phyloP scores from a whole-genome alignment of 2,797 vertebrate species.

The Galaxias olidus region DNA sequence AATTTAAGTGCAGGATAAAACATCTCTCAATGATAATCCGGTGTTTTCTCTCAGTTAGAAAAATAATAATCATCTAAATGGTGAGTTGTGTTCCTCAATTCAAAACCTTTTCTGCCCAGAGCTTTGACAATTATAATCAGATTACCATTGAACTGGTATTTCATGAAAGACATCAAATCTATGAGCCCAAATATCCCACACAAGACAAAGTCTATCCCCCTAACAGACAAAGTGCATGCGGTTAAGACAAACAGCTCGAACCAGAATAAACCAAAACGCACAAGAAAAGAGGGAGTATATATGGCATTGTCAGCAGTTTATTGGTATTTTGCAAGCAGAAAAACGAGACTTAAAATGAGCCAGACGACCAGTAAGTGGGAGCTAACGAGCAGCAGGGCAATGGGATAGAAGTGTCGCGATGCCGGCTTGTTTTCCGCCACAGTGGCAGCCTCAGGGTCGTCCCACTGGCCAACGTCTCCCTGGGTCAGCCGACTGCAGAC shows the following conservation, averaged over 20 bases:
- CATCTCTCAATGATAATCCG: too few species aligned
- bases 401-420: slow-evolving; percentile 99
- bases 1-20: too few species aligned
- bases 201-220: too few species aligned
- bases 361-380: slow-evolving; percentile 99
- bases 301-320: slow-evolving; percentile 83
- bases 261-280: slow-evolving; percentile 41
- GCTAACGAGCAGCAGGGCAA: slow-evolving; percentile 99
- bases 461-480: slow-evolving; percentile 90
- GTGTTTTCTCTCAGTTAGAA: too few species aligned
- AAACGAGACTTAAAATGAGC: slow-evolving; percentile 99
- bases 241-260: background rate
- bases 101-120: too few species aligned
- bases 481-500: slow-evolving; percentile 92
- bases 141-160: too few species aligned
- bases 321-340: slow-evolving; percentile 99
- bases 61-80: too few species aligned
- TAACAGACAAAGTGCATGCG: too few species aligned
- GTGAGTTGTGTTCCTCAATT: too few species aligned
- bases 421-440: slow-evolving; percentile 96
- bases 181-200: too few species aligned
- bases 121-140: too few species aligned
- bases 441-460: slow-evolving; percentile 94
- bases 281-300: slow-evolving; percentile 47
- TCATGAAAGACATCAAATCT: too few species aligned